Base-by-base conservation (phyloP, 1,140 invertebrate genomes). In the Microplitis demolitor region DNA sequence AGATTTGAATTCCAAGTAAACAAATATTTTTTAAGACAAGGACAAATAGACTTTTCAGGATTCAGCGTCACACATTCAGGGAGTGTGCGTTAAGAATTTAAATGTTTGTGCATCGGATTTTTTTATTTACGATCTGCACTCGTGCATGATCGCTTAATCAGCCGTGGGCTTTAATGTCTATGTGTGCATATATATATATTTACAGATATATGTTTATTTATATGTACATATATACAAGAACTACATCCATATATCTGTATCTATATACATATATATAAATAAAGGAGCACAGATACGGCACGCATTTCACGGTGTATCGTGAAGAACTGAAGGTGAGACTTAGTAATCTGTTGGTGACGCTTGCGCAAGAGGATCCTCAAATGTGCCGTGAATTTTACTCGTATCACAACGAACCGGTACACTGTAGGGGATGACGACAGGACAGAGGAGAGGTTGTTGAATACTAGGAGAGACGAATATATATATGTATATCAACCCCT, bases 301-400 rank as follows among this genome's bases (percentile, higher is more conserved):
- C 79, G 78, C 78, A 72, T 83, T 82, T 83, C 76, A 79, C 82
- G 80, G 76, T 79, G 82, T 79, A 74, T 79, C 82, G 78, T 78
- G 77, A 74, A 75, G 79, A 81, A 83, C 82, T 82, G 80, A 45
- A 82, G 77, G 74, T 68, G 75, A 69, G 71, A 75, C 69, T 64
- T 78, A 74, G 73, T 68, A 70, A 78, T 79, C 73, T 75, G 9
- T 74, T 35, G 66, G 72, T 77, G 76, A 45, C 75, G 77, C 78
- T 78, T 69, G 79, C 80, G 78, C 76, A 78, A n/a, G 60, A 8
- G 62, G 39, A 11, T 11, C 39, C 4, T 6, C 5, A 11, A 39
- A 64, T n/a, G 34, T 35, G 16, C 24, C 16, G 31, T 31, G 31
- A 33, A 34, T 13, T 13, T 9, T 11, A 64, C n/a, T 37, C n/a